phyloP scores from a whole-genome alignment of 2,113 vertebrate genomes.

The Polypterus senegalus region DNA sequence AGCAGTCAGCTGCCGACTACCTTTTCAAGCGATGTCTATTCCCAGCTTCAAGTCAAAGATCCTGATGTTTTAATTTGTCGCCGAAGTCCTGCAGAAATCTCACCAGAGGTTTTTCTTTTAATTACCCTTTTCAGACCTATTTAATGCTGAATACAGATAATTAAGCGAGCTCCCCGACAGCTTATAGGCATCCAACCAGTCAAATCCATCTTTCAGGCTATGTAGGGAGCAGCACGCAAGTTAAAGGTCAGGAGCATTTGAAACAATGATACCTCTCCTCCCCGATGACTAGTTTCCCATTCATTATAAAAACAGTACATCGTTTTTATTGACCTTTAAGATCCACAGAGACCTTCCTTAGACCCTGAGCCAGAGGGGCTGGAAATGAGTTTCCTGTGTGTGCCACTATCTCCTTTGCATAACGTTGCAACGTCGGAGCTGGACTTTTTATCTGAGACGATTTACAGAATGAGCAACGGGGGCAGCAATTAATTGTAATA shows the following conservation, averaged over 20 bases:
- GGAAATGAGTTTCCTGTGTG: too few species aligned
- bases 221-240: slow-evolving; percentile 10
- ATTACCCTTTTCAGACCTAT: slow-evolving; percentile 17
- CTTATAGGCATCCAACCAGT: slow-evolving; percentile 11
- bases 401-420: too few species aligned
- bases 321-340: slow-evolving; percentile 16
- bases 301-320: slow-evolving; percentile 13
- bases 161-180: slow-evolving; percentile 14
- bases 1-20: slow-evolving; percentile 1
- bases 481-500: too few species aligned
- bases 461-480: too few species aligned
- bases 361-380: background rate
- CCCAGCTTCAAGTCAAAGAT: background rate
- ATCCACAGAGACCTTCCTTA: slow-evolving; percentile 8
- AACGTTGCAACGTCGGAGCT: too few species aligned
- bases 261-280: slow-evolving; percentile 21
- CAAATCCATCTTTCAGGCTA: slow-evolving; percentile 2
- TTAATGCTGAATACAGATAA: slow-evolving; percentile 16
- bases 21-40: background rate
- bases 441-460: too few species aligned
- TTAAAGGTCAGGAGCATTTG: slow-evolving; percentile 27
- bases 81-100: slow-evolving; percentile 8
- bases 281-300: slow-evolving; percentile 12
- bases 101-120: slow-evolving; percentile 15
- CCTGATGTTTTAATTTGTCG: slow-evolving; percentile 1